Evolutionary conservation across 2,113 vertebrate species (phyloP).

Genomic region (Struthidea cinerea): DNA sequence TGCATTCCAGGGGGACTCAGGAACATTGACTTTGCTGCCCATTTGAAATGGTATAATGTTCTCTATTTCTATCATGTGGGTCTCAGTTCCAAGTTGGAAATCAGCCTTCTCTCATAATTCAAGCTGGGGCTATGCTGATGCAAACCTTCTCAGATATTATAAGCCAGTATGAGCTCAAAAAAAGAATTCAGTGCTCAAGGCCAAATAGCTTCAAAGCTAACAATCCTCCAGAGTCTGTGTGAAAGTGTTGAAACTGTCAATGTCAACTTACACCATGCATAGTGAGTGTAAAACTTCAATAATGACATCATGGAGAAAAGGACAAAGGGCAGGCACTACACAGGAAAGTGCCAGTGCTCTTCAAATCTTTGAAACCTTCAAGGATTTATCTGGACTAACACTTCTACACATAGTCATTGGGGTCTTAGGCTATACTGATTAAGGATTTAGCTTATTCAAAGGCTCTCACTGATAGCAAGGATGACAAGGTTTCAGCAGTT

Average conservation of each 20-base stretch:
- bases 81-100: conserved; percentile 74
- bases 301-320: conserved; percentile 92
- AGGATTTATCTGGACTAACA: conserved; percentile 89
- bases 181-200: conserved; percentile 95
- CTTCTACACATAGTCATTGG: conserved; percentile 78
- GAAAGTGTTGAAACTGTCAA: conserved; percentile 91
- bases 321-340: conserved; percentile 80
- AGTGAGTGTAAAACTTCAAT: conserved; percentile 89
- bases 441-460: conserved; percentile 84
- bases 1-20: conserved; percentile 37
- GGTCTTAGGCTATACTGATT: conserved; percentile 82
- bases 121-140: conserved; percentile 69
- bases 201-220: conserved; percentile 97
- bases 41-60: conserved; percentile 65
- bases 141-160: conserved; percentile 82
- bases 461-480: conserved; percentile 70
- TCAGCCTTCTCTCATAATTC: conserved; percentile 70
- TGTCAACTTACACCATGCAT: conserved; percentile 87
- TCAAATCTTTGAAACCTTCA: conserved; percentile 91
- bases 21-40: conserved; percentile 64
- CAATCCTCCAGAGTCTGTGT: conserved; percentile 87
- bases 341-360: conserved; percentile 79
- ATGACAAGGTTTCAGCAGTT: conserved; percentile 73
- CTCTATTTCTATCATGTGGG: conserved; percentile 59
- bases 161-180: conserved; percentile 89